Evolutionary conservation across 30 jellyfish, hydroid and myxozoan genomes (phyloP).

Genomic region (Turritopsis dohrnii): DNA sequence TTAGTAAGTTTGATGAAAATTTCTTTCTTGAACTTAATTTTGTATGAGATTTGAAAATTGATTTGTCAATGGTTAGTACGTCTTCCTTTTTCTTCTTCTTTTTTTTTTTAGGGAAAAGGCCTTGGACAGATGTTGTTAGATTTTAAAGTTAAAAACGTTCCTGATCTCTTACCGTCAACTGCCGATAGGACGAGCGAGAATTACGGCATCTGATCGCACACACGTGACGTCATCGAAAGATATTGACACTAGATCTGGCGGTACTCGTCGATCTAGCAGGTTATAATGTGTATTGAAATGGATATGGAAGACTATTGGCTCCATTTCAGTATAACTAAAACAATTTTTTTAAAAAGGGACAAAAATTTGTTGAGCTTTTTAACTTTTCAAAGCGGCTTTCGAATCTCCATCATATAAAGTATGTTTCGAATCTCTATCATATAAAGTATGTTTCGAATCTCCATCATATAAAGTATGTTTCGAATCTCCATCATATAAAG

Average conservation of each 20-base stretch:
- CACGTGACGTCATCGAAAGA: background rate
- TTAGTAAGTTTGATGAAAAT: too few species aligned
- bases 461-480: background rate
- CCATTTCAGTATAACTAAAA: background rate
- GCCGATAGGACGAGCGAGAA: conserved; percentile 55
- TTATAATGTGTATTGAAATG: background rate
- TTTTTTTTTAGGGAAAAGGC: conserved; percentile 55
- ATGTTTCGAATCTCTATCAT: too few species aligned
- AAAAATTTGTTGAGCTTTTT: too few species aligned
- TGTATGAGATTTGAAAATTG: too few species aligned
- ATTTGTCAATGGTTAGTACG: too few species aligned
- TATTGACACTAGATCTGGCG: background rate
- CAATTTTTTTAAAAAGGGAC: background rate
- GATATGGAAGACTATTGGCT: background rate
- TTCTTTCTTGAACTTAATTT: too few species aligned
- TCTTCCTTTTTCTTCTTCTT: background rate
- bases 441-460: background rate
- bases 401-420: background rate
- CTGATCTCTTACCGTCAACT: conserved; percentile 76
- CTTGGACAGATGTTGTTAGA: conserved; percentile 86
- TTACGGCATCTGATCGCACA: conserved; percentile 25
- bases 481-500: background rate
- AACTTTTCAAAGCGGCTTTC: background rate
- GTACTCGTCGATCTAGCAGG: background rate
- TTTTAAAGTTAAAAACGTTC: conserved; percentile 68